Base-by-base conservation (phyloP, 2,888 invertebrate genomes). In the Eledone cirrhosa region DNA sequence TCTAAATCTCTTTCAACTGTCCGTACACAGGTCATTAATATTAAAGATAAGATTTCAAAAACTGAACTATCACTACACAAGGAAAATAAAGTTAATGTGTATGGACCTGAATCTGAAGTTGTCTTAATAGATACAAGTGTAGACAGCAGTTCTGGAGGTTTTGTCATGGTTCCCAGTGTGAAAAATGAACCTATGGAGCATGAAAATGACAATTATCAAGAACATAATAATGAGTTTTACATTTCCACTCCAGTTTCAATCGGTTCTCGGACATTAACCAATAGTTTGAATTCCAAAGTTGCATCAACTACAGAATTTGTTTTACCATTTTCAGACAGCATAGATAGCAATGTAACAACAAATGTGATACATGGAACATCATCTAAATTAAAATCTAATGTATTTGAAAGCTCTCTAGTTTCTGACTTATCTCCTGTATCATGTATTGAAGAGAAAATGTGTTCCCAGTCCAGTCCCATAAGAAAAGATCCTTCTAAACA, bases 401-500 rank as follows among this genome's bases (percentile, higher is more conserved):
- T 41, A 41, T 72, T 41, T 33, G 72, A 72, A 33, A 5, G 27
- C 7, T n/a, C 72, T 72, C 72, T 72, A 41, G 72, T 72, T 3
- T 22, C 72, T 14, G 72, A 72, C 41, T 72, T 33, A 19, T 72
- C 72, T 5, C 33, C 72, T 72, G 72, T 33, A 11, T 22, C 72
- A 41, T 3, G 33, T 0, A 72, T 72, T 33, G 72, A 7, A n/a
- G 72, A 72, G n/a, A 72, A 31, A 22, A 29, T 72, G 5, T 72
- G 72, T 72, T 72, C 72, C 8, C 72, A 72, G n/a, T 72, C 72
- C 41, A 72, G 27, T 72, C 72, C 27, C 41, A 33, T 72, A 0
- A 72, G 41, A 41, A 22, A 27, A 72, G 72, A 72, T 7, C 41
- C 33, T 41, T 72, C 72, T 1, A 72, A 72, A 72, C 33, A 16